A percentile compares a stretch with the other conserved stretches of the same genome.
Conservation (phyloP, 2,797 vertebrate genomes). For the Cottoperca gobio region DNA sequence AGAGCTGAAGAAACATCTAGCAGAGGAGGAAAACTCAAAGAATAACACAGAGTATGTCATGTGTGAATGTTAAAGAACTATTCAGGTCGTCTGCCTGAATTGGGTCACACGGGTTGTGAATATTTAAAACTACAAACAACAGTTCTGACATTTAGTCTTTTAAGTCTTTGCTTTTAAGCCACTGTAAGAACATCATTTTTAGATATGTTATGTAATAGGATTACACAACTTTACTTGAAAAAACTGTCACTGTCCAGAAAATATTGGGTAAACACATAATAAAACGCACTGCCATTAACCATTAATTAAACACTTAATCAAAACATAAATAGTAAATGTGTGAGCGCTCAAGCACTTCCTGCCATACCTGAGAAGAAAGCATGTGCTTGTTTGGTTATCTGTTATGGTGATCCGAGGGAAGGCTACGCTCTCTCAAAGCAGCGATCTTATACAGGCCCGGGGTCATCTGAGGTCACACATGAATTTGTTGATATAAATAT, state of each 20-base stretch:
- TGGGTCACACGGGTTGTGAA: constrained; percentile 8
- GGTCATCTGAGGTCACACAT: too few species aligned
- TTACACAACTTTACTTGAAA: constrained; percentile 23
- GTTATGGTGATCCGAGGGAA: too few species aligned
- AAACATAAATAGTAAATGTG: not conserved
- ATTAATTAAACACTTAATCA: not conserved
- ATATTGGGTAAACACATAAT: not conserved
- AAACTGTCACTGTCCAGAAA: not conserved
- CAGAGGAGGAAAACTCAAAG: not conserved
- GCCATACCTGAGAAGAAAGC: too few species aligned
- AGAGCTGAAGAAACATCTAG: not conserved
- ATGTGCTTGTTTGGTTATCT: too few species aligned
- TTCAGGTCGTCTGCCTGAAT: not conserved
- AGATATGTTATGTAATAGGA: constrained; percentile 18
- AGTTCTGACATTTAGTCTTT: not conserved
- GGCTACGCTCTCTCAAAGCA: too few species aligned
- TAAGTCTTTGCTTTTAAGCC: constrained; percentile 14
- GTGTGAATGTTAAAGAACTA: not conserved
- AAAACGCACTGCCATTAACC: not conserved
- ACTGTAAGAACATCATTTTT: constrained; percentile 1
- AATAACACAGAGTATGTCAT: not conserved
- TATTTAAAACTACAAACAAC: not conserved
- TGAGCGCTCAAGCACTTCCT: too few species aligned
- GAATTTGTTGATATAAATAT: too few species aligned
- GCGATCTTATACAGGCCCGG: too few species aligned